Evolutionary conservation across 2,888 invertebrate species (phyloP).

Genomic region (Arrhopalites spinosus): DNA sequence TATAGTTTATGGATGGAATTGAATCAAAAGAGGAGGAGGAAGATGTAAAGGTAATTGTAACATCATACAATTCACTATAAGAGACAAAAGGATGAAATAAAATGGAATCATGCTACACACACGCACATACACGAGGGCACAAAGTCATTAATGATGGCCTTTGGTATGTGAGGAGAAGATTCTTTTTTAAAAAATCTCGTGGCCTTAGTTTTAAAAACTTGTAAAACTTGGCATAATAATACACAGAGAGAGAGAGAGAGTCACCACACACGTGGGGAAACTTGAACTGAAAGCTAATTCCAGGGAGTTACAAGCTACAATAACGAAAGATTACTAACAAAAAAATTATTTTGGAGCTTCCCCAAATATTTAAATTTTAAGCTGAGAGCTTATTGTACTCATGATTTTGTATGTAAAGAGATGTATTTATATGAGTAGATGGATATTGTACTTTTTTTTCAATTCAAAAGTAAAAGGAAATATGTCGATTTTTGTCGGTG

Average conservation of each 20-base stretch:
- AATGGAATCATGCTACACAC: not conserved
- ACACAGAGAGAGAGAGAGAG: not conserved
- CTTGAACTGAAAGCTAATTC: not conserved
- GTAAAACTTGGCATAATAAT: not conserved
- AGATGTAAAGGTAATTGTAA: not conserved
- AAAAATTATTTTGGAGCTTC: slow-evolving; percentile 6
- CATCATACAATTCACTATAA: not conserved
- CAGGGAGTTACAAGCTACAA: not conserved
- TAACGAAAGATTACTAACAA: not conserved
- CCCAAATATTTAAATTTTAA: not conserved
- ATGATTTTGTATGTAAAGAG: no score
- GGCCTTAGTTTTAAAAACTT: not conserved
- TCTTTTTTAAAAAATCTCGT: not conserved
- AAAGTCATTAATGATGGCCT: no score
- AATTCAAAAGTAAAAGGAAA: no score
- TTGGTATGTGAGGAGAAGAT: not conserved
- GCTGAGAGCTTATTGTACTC: no score
- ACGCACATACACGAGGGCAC: no score
- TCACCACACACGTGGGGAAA: not conserved
- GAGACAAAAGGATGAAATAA: not conserved
- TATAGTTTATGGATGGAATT: not conserved
- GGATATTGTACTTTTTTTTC: no score
- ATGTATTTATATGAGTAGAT: no score
- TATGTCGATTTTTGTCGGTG: no score
- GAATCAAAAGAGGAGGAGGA: not conserved